Base-by-base conservation (phyloP, 2,113 vertebrate species). In the Muntiacus reevesi region DNA sequence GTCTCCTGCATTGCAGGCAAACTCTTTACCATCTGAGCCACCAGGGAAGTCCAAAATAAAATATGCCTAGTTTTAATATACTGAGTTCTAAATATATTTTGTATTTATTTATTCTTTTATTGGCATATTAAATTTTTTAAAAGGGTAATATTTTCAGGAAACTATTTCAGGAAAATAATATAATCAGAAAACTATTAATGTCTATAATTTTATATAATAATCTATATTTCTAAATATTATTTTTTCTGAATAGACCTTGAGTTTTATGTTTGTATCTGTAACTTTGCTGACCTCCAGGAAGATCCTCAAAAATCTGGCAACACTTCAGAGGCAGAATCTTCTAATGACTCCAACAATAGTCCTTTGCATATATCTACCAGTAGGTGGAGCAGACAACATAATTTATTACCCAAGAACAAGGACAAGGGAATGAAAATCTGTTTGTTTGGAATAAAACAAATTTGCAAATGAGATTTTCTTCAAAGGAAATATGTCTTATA, bases 371-470 rank as follows among this genome's bases (percentile, higher is more conserved):
- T 52, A 97, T 79, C 95, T 95, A 96, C 94, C 92, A 98, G 97
- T 97, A 98, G 98, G 95, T 98, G 91, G 97, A 98, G 98, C 87
- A 98, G 97, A 98, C 86, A 98, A 98, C 96, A 95, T 95, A 97
- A 98, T 88, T 97, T 98, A 98, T 93, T 95, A 97, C 27, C 3
- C 93, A 88, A 25, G 93, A 98, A 97, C 95, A 98, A 96, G 90
- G 88, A 78, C 94, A 97, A 33, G 62, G 64, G 84, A 95, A 96
- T 84, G 87, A 86, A 93, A 97, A 95, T 64, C 91, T 11, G 67
- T 92, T 98, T 97, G 94, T 93, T 74, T 62, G 84, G 94, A 97
- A 98, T 94, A 98, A 98, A 74, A 93, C 78, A 97, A 98, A 98
- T 81, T 96, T 93, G 90, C 57, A 97, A 97, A 95, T 98, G 96